A percentile compares a stretch with the other conserved stretches of the same genome.
These are phyloP conservation scores for Girardinus metallicus DNA, from an alignment of 2,797 vertebrate genomes.

Conservation along the genomic window DNA sequence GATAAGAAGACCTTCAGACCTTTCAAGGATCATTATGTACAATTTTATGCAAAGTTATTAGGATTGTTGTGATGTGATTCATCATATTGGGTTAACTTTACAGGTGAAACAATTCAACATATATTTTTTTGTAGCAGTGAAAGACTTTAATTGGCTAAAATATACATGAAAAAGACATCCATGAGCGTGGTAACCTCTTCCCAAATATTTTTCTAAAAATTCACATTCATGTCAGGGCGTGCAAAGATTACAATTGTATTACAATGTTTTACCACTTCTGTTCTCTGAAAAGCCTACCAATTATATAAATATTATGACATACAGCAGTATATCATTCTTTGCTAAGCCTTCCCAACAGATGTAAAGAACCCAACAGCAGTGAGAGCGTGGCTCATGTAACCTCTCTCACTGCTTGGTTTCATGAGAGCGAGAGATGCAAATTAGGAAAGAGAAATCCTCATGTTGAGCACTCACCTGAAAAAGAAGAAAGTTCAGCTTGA, in stretches of 20 bases:
- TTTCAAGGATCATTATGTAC: neutral
- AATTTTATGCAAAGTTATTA: neutral
- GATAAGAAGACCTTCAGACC: too few relatives aligned
- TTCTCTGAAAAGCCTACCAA: conserved; percentile 1
- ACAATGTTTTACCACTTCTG: conserved; percentile 23
- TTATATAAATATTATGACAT: neutral
- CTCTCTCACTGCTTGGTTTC: conserved; percentile 10
- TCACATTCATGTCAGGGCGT: conserved; percentile 29
- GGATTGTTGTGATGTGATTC: neutral
- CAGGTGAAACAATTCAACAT: neutral
- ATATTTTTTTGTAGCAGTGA: too few relatives aligned
- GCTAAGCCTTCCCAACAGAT: conserved; percentile 26
- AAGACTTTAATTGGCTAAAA: neutral
- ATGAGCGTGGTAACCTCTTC: neutral
- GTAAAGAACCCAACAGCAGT: conserved; percentile 4
- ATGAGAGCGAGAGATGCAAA: conserved; percentile 39
- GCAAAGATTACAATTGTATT: conserved; percentile 12
- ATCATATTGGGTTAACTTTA: neutral
- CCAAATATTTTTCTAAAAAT: conserved; percentile 46
- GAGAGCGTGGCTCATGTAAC: conserved; percentile 15
- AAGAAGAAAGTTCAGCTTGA: conserved; percentile 16
- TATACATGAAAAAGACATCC: neutral
- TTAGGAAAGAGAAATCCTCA: conserved; percentile 24
- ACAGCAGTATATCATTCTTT: conserved; percentile 33
- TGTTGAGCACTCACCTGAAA: neutral